Evolutionary conservation across 2,113 vertebrate genomes (phyloP).

Genomic region (Potamarius usumacintae): DNA sequence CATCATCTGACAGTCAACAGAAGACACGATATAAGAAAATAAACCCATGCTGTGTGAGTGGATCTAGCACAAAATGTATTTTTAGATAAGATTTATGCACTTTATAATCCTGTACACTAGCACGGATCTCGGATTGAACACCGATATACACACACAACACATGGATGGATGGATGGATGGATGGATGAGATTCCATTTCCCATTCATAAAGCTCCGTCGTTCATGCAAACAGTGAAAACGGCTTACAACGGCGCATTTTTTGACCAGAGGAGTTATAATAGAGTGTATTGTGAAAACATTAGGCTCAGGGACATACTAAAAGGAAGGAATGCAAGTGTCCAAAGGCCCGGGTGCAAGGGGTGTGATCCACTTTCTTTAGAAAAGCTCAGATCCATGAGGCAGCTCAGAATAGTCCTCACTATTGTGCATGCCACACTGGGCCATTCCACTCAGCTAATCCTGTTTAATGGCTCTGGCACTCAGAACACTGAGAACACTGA

Average conservation of each 20-base stretch:
- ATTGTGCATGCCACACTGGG: conserved; percentile 43
- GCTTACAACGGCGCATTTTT: conserved; percentile 26
- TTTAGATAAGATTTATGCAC: neutral
- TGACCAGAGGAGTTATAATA: conserved; percentile 12
- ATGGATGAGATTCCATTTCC: neutral
- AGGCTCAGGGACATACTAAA: conserved; percentile 32
- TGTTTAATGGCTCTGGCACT: conserved; percentile 64
- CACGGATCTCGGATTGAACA: neutral
- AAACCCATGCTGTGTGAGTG: neutral
- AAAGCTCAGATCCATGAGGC: conserved; percentile 41
- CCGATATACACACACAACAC: neutral
- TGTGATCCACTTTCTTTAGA: conserved; percentile 39
- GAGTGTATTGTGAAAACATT: conserved; percentile 47
- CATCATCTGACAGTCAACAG: neutral
- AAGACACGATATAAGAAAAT: neutral
- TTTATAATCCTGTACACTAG: neutral
- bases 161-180: no score
- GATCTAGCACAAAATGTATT: neutral
- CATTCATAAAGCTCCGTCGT: conserved; percentile 4
- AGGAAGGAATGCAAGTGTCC: conserved; percentile 25
- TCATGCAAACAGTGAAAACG: conserved; percentile 8
- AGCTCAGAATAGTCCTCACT: conserved; percentile 40
- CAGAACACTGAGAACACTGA: conserved; percentile 53
- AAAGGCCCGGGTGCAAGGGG: conserved; percentile 22
- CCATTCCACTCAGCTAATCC: conserved; percentile 64